These are phyloP conservation scores for Lycaena phlaeas DNA, from an alignment of 2,888 invertebrate genomes.

Conservation along the genomic window DNA sequence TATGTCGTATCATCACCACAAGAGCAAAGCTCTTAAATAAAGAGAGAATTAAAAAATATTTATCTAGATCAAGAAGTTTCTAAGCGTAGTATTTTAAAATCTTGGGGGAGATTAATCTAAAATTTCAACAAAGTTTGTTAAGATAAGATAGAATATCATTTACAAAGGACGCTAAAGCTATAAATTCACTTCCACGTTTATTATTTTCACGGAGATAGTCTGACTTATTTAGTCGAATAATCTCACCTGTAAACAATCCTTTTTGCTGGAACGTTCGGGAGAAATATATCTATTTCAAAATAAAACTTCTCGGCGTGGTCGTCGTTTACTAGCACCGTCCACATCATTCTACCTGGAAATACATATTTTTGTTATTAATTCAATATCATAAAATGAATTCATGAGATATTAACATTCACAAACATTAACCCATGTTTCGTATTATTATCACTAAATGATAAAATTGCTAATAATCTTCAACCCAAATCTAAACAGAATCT, in stretches of 20 bases:
- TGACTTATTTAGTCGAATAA: neutral
- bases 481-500: no score
- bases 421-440: no score
- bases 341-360: conserved; percentile 66
- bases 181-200: conserved; percentile 26
- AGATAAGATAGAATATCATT: conserved; percentile 40
- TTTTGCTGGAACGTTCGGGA: conserved; percentile 56
- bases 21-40: no score
- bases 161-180: conserved; percentile 27
- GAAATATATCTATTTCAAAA: conserved; percentile 62
- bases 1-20: no score
- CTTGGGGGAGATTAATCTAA: conserved; percentile 28
- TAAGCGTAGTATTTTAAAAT: conserved; percentile 14
- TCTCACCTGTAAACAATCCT: conserved; percentile 60
- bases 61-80: conserved; percentile 22
- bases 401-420: no score
- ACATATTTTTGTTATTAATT: no score
- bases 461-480: no score
- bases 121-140: conserved; percentile 36
- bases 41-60: no score
- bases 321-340: conserved; percentile 66
- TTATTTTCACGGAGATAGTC: conserved; percentile 18
- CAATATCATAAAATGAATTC: no score
- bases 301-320: conserved; percentile 57
- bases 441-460: no score